These are phyloP conservation scores for Ondatra zibethicus DNA, from an alignment of 2,113 vertebrate species.

Conservation along the genomic window DNA sequence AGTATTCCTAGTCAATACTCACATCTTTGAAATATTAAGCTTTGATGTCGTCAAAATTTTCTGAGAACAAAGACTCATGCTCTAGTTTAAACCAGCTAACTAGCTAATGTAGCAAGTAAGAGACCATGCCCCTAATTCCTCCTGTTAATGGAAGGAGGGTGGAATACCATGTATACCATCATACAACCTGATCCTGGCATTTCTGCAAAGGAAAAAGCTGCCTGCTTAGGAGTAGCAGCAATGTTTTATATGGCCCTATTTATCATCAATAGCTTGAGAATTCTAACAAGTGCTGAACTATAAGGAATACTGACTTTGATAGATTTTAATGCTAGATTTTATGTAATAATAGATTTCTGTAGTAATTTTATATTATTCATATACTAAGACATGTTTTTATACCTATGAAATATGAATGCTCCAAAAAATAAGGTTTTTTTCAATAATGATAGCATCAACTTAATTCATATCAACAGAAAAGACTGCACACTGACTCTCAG, in stretches of 20 bases:
- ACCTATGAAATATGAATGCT: slow-evolving; percentile 10
- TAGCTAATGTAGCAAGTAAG: not conserved
- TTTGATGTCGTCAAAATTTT: not conserved
- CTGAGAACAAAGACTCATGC: not conserved
- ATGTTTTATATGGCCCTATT: not conserved
- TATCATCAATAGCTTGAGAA: not conserved
- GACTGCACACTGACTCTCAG: not conserved
- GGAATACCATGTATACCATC: not conserved
- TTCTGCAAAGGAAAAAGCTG: not conserved
- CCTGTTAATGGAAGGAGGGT: not conserved
- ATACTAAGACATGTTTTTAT: not conserved
- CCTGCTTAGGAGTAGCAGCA: not conserved
- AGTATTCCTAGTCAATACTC: not conserved
- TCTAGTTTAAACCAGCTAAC: not conserved
- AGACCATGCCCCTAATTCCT: not conserved
- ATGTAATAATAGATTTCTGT: not conserved
- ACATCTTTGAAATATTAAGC: slow-evolving; percentile 48
- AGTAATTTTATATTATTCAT: slow-evolving; percentile 30
- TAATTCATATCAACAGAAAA: slow-evolving; percentile 19
- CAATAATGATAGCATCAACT: not conserved
- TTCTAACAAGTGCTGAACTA: not conserved
- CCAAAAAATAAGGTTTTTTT: not conserved
- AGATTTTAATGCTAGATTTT: not conserved
- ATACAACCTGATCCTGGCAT: not conserved
- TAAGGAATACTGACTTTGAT: not conserved